Base-by-base conservation (phyloP, 1,140 invertebrate genomes). In the Drosophila fuyamai region DNA sequence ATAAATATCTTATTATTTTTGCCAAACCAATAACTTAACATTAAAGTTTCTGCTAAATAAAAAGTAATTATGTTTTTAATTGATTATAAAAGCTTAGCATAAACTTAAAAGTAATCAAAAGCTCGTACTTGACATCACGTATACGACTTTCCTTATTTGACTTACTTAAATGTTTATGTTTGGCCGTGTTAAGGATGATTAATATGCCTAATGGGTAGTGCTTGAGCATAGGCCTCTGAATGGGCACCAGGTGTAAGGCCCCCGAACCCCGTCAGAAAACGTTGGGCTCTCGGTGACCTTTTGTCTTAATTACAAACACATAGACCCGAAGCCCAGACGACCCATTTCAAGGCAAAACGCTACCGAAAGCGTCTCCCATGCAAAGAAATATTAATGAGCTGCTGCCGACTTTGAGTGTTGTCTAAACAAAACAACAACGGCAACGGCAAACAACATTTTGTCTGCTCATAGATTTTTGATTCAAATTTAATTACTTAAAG, bases 401-500 rank as follows among this genome's bases (percentile, higher is more conserved):
- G 50, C 48, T 55, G 63, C 27, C 41, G 41, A 46, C 32, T 71
- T 58, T 43, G 51, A 71, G 67, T 71, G 51, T 58, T 71, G 67
- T 50, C 67, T 41, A 71, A 71, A 71, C 65, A 71, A 58, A 66
- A 53, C 60, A 48, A 66, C 56, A 38, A 35, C 48, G 36, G 47
- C 48, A 16, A 53, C 18, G 18, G 56, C 65, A 66, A 51, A 51
- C 60, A 56, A 36, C 53, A 58, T 71, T 71, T 71, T 71, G 67
- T 71, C 67, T 71, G 51, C 29, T 71, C 65, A 71, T 71, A 71
- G 67, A 71, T 71, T 71, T 71, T 58, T 71, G 65, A 71, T 71
- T 71, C 44, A 71, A 71, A 71, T 71, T 71, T 71, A 71, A 71
- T 71, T 71, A 71, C 67, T 71, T 71, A 71, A 71, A 71, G 67